Conservation (phyloP, 2,113 vertebrate genomes). For the Xiphophorus maculatus region DNA sequence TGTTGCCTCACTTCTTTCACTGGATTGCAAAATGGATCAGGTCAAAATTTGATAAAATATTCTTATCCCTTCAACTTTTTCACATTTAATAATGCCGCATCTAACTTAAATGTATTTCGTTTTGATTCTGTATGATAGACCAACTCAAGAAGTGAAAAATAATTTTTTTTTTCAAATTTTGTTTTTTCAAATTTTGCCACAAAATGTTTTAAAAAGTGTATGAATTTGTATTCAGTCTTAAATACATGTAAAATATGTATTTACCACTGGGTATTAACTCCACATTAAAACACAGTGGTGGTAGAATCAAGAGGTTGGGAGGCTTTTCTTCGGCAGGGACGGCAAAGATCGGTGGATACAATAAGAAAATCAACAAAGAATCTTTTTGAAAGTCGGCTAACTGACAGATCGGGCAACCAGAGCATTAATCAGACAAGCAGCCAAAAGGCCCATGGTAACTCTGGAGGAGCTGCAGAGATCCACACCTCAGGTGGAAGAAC, state of each 20-base stretch:
- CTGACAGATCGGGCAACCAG: too few relatives aligned
- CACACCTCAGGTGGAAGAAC: background rate
- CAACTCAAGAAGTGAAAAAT: background rate
- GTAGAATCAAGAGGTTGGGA: background rate
- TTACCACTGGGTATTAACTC: too few relatives aligned
- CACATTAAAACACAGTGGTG: background rate
- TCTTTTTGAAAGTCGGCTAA: too few relatives aligned
- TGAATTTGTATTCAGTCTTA: too few relatives aligned
- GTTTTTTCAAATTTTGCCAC: background rate
- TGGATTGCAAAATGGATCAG: background rate
- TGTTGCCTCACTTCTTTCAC: background rate
- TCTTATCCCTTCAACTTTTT: background rate
- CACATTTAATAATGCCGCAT: background rate
- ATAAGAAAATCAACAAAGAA: too few relatives aligned
- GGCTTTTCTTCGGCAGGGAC: background rate
- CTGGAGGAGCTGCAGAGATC: too few relatives aligned
- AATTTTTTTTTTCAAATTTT: background rate
- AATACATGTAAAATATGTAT: too few relatives aligned
- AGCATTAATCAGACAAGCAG: too few relatives aligned
- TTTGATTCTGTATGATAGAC: background rate
- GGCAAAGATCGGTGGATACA: too few relatives aligned
- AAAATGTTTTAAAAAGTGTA: background rate
- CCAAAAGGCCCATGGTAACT: background rate
- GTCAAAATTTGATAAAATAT: background rate
- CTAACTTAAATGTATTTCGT: background rate